Evolutionary conservation across 2,797 vertebrate species (phyloP), one percentile per base, ranked within the genome.

Genomic region (Darevskia nairensis): DNA sequence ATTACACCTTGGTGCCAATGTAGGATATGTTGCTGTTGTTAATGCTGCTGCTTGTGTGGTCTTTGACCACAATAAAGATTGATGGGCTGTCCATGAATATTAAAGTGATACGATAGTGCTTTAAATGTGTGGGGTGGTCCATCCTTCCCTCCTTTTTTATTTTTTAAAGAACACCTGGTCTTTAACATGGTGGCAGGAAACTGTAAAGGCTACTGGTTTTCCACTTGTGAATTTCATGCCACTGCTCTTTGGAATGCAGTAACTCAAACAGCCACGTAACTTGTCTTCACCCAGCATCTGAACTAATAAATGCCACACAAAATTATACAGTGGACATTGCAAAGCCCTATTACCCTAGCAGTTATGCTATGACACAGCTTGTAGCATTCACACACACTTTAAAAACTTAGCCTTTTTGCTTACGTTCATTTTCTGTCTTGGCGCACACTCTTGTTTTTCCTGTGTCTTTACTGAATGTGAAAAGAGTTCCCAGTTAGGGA

Each of bases 241-340:
- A 6, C 21, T 75, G 35, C 13, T 35, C 4, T 68, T 50, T 13
- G 61, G 72, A 77, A 83, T 82, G 84, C 41, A 69, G 17, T 64
- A 77, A 64, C 39, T 78, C 68, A 78, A 82, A 41, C 5, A 71
- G 74, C 74, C 39, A 55, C 44, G 17, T 23, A 32, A 71, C 66
- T 27, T 83, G 29, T 84, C 84, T 10, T 44, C 72, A 79, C 23
- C 25, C 55, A 78, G 74, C 46, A 71, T 46, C 39, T 84, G 46
- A 79, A 84, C 75, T 88, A 78, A 71, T 79, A 84, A 84, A 88
- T 32, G 44, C 11, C 5, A 11, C 64, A 46, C 29, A 84, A 46
- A 84, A 84, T 79, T 64, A 21, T 50, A 72, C 27, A 46, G 29
- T 50, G 84, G 66, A n/a, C 29, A 68, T 32, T 50, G 59, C 17